Evolutionary conservation across 1,140 invertebrate genomes (phyloP), one percentile per base, ranked within the genome.

Genomic region (Neuroterus valhalla): DNA sequence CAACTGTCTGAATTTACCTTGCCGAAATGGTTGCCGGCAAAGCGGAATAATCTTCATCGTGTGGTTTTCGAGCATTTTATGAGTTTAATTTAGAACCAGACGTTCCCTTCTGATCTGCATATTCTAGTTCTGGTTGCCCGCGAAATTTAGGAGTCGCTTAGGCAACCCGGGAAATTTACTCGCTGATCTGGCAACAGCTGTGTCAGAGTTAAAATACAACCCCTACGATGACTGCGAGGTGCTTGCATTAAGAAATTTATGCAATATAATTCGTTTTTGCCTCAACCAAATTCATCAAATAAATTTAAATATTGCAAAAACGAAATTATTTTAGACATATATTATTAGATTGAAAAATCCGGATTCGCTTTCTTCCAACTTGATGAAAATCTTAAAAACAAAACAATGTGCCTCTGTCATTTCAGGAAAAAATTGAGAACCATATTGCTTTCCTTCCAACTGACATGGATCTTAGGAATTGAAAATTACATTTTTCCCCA

Each of bases 21-120:
- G 76, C 75, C 75, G 68, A 82, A 85, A 79, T 76, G 72, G 76
- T 66, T 62, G 67, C 44, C 46, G 11, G 44, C 69, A 69, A 71
- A 74, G 52, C 70, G 78, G 75, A 78, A 81, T 79, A 79, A 55
- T 68, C 66, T 48, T 68, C 52, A 70, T 72, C 52, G 45, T 73
- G 74, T 74, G 78, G 74, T 77, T 80, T 76, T 66, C 71, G 78
- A 74, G 70, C 80, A 70, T 86, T 88, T 88, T 88, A 88, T 86
- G 87, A 86, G 80, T 86, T 88, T 87, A 87, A 88, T 88, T 88
- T 87, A 81, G 82, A 82, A 81, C 73, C 79, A 76, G 79, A 68
- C 74, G 75, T 66, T 45, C 70, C 21, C 50, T 55, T 55, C n/a
- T 44, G 55, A 70, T 77, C 77, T 78, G 81, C 82, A 85, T 81